Conservation (phyloP, 2,797 vertebrate genomes). For the Tenualosa thibaudeaui region DNA sequence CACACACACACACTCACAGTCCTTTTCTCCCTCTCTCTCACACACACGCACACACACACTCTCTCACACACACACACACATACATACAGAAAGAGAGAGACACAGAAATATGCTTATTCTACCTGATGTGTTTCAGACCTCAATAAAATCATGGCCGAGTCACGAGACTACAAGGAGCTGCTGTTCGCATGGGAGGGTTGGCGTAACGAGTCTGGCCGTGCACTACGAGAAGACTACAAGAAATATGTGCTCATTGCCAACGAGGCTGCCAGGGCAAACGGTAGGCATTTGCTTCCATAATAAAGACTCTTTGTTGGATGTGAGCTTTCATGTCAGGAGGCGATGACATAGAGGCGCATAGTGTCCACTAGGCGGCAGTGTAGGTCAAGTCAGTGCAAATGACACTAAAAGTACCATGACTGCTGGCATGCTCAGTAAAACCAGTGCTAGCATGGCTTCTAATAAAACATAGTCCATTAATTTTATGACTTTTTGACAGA, state of each 20-base stretch:
- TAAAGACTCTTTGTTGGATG: not conserved
- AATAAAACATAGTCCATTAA: not conserved
- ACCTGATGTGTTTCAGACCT: constrained; percentile 76
- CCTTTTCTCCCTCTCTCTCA: not conserved
- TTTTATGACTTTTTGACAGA: too few species aligned
- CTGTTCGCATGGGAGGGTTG: constrained; percentile 92
- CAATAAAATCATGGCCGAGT: constrained; percentile 86
- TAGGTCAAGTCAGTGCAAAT: not conserved
- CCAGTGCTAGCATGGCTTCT: not conserved
- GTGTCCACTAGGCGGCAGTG: not conserved
- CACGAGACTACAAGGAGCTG: constrained; percentile 85
- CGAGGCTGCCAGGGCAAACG: constrained; percentile 85
- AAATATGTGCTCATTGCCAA: constrained; percentile 91
- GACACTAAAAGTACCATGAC: not conserved
- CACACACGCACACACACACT: not conserved
- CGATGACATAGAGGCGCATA: not conserved
- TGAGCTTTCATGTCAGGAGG: not conserved
- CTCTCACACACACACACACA: not conserved
- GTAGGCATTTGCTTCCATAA: not conserved
- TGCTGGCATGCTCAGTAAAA: not conserved
- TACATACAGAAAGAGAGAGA: not conserved
- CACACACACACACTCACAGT: not conserved
- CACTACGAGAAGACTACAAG: constrained; percentile 78
- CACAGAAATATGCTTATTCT: not conserved
- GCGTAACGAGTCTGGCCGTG: constrained; percentile 85